Percentiles rank a stretch among this genome's conserved stretches.
phyloP scores from a whole-genome alignment of 2,888 invertebrate species.

The Aphidius colemani region DNA sequence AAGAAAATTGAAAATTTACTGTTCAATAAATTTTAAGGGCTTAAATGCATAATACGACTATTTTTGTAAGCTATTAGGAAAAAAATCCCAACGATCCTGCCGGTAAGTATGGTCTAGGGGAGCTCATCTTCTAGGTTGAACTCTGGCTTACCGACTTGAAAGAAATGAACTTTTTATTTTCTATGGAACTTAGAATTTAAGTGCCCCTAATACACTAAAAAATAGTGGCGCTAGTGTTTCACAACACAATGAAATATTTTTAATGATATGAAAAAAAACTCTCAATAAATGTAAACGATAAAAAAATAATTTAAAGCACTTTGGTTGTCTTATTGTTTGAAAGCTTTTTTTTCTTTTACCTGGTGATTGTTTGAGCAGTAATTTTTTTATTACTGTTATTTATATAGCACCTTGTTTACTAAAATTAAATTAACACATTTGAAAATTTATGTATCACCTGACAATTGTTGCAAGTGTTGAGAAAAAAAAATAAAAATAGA shows the following conservation, averaged over 20 bases:
- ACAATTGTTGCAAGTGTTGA: no score
- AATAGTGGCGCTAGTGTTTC: conserved; percentile 13
- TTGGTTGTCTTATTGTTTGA: no score
- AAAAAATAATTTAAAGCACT: no score
- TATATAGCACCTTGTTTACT: conserved; percentile 29
- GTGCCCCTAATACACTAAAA: conserved; percentile 11
- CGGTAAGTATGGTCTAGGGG: conserved; percentile 44
- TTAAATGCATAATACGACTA: not conserved
- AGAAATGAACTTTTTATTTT: no score
- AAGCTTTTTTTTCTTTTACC: no score
- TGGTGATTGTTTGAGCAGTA: not conserved
- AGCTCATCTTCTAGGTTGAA: conserved; percentile 29
- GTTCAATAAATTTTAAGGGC: no score
- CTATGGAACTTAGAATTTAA: conserved; percentile 4
- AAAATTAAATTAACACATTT: conserved; percentile 32
- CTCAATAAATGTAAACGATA: no score
- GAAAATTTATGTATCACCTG: conserved; percentile 33
- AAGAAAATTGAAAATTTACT: not conserved
- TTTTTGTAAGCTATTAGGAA: conserved; percentile 16
- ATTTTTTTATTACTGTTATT: not conserved
- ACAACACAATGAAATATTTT: not conserved
- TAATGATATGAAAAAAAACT: not conserved
- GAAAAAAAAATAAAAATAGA: no score
- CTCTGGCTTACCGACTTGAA: conserved; percentile 35
- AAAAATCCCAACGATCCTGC: conserved; percentile 35